Evolutionary conservation across 2,113 vertebrate genomes (phyloP), one percentile per base, ranked within the genome.

Genomic region (Ctenodactylus gundi): DNA sequence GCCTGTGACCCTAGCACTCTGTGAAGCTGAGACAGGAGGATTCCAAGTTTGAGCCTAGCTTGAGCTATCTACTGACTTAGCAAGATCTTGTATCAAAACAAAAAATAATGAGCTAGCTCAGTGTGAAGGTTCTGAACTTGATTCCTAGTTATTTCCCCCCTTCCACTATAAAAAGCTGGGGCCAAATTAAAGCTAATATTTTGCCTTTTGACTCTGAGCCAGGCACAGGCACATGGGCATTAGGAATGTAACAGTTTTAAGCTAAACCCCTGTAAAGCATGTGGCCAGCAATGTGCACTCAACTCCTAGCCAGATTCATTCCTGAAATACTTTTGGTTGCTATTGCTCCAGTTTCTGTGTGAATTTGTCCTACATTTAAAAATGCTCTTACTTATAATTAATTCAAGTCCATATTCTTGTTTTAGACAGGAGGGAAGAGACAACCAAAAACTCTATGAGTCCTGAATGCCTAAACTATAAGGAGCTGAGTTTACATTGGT

Each of bases 281-380:
- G 6, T 95, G 78, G 75, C n/a, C 87, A 88, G 88, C 55, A 82
- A 0, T 51, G 68, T 3, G 72, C 51, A 73, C 25, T 62, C 4
- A 96, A 95, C 20, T 29, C 0, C 70, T 73, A 46, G 39, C 14
- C 6, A 95, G 39, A 95, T 91, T 85, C 83, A 97, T 93, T 96
- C 75, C 75, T 15, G 27, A 96, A 94, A 90, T 95, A 7, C 57
- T 97, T 96, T 96, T 96, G 97, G 97, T 95, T 46, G 89, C 0
- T n/a, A 91, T 3, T 60, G 1, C 73, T 85, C 85, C 27, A 85
- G 62, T 94, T 97, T 87, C 77, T 65, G 44, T 10, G 95, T 34
- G 94, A 73, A 86, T 80, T n/a, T 86, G 95, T 72, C 57, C 96
- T 90, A 94, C 49, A 90, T 97, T 97, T 90, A 46, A 95, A 97